Percentiles rank a stretch among this genome's conserved stretches.
phyloP scores from a whole-genome alignment of 2,888 invertebrate genomes.

The Drosophila phalerata region DNA sequence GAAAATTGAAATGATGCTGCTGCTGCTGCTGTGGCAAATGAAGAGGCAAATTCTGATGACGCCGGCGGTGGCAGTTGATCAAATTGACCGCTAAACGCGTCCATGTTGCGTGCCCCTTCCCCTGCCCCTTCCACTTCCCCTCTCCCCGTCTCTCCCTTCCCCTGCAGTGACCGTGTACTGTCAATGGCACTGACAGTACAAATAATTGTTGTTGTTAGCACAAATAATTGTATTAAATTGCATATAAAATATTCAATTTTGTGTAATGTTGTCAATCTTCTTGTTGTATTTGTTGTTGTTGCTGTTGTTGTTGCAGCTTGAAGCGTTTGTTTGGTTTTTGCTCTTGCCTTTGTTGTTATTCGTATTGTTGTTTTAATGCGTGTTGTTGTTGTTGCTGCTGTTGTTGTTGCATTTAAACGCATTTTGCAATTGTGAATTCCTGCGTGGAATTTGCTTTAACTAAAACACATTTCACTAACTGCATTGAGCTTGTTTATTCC shows the following conservation, averaged over 20 bases:
- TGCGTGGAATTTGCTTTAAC: slow-evolving; percentile 70
- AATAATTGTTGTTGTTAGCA: slow-evolving; percentile 62
- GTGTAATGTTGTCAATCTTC: slow-evolving; percentile 19
- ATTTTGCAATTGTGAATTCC: slow-evolving; percentile 72
- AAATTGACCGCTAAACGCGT: slow-evolving; percentile 36
- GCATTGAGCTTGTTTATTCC: slow-evolving; percentile 61
- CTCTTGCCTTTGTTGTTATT: slow-evolving; percentile 25
- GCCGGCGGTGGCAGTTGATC: slow-evolving; percentile 29
- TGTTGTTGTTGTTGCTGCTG: slow-evolving; percentile 51
- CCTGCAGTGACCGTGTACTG: slow-evolving; percentile 36
- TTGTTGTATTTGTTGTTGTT: slow-evolving; percentile 5
- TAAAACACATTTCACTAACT: slow-evolving; percentile 75
- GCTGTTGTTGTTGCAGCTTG: slow-evolving; percentile 37
- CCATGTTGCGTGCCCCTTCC: slow-evolving; percentile 7
- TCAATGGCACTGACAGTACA: slow-evolving; percentile 42
- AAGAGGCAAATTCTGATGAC: slow-evolving; percentile 5
- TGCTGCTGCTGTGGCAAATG: slow-evolving; percentile 9
- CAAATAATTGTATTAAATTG: slow-evolving; percentile 61
- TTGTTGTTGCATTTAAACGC: slow-evolving; percentile 75
- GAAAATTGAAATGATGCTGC: slow-evolving; percentile 48
- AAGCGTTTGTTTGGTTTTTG: slow-evolving; percentile 30
- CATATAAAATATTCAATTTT: slow-evolving; percentile 57
- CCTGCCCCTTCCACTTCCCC: not conserved
- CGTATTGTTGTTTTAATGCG: slow-evolving; percentile 27
- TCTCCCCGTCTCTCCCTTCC: not conserved